Conservation (phyloP, 2,888 invertebrate species). For the Coleophora deauratella region DNA sequence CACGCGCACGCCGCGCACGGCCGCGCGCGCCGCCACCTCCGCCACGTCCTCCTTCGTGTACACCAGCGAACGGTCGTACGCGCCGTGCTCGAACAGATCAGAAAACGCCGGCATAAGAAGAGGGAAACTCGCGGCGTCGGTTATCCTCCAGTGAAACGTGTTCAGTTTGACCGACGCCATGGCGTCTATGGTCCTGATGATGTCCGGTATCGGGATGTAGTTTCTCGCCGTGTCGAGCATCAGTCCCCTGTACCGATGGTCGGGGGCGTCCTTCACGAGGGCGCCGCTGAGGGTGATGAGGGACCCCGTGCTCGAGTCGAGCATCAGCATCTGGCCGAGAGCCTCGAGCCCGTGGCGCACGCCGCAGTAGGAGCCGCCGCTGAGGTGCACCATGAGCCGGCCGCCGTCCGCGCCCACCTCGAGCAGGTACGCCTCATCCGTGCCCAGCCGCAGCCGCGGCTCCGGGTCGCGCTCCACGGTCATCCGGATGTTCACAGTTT, state of each 20-base stretch:
- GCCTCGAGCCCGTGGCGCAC: slow-evolving; percentile 84
- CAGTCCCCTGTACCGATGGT: slow-evolving; percentile 84
- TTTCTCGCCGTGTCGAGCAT: slow-evolving; percentile 93
- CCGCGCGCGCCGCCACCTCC: slow-evolving; percentile 83
- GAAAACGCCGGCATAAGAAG: slow-evolving; percentile 81
- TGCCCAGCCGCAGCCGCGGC: slow-evolving; percentile 74
- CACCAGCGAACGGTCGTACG: slow-evolving; percentile 82
- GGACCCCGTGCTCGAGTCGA: slow-evolving; percentile 77
- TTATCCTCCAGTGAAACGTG: slow-evolving; percentile 92
- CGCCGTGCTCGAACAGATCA: slow-evolving; percentile 84
- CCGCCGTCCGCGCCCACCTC: slow-evolving; percentile 54
- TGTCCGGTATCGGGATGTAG: slow-evolving; percentile 82
- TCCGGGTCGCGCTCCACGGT: slow-evolving; percentile 70
- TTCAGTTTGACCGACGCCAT: slow-evolving; percentile 93
- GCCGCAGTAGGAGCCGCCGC: slow-evolving; percentile 80
- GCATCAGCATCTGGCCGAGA: slow-evolving; percentile 81
- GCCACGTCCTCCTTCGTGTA: slow-evolving; percentile 80
- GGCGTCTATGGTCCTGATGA: slow-evolving; percentile 83
- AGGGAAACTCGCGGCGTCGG: slow-evolving; percentile 93
- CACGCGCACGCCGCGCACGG: slow-evolving; percentile 85
- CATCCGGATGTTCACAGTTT: slow-evolving; percentile 50
- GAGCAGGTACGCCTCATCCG: slow-evolving; percentile 81
- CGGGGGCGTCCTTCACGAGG: slow-evolving; percentile 82
- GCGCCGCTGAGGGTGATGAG: slow-evolving; percentile 77
- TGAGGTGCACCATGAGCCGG: slow-evolving; percentile 60